Evolutionary conservation across 2,797 vertebrate species (phyloP).

Genomic region (Rousettus madagascariensis): DNA sequence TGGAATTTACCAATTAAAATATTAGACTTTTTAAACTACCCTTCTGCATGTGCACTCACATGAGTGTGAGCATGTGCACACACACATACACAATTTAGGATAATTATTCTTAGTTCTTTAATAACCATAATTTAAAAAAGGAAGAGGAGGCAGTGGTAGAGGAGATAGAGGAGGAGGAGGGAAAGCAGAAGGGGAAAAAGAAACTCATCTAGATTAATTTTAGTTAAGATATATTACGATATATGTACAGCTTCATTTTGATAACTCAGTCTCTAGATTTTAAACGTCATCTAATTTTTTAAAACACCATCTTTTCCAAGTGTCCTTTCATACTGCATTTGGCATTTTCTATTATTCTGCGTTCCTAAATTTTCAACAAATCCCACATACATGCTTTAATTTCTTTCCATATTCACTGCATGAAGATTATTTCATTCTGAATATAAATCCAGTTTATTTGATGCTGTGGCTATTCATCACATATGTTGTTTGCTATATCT

Average conservation of each 20-base stretch:
- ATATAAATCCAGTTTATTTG: not conserved
- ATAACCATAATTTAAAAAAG: not conserved
- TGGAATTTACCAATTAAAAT: not conserved
- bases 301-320: not conserved
- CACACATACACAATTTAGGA: not conserved
- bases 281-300: not conserved
- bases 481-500: not conserved
- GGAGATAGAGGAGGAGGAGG: not conserved
- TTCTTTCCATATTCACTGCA: not conserved
- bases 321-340: not conserved
- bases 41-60: not conserved
- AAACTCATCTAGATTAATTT: not conserved
- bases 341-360: not conserved
- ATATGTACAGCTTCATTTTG: not conserved
- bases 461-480: not conserved
- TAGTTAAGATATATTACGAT: not conserved
- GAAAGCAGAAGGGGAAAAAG: not conserved
- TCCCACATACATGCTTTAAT: not conserved
- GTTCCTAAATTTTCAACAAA: not conserved
- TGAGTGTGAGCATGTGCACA: too few species aligned
- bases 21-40: not conserved
- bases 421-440: not conserved
- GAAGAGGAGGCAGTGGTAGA: not conserved
- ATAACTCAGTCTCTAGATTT: not conserved
- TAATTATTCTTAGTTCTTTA: constrained; percentile 1